Percentiles rank a stretch among this genome's conserved stretches.
phyloP scores from a whole-genome alignment of 2,888 invertebrate genomes.

The Pteria penguin region DNA sequence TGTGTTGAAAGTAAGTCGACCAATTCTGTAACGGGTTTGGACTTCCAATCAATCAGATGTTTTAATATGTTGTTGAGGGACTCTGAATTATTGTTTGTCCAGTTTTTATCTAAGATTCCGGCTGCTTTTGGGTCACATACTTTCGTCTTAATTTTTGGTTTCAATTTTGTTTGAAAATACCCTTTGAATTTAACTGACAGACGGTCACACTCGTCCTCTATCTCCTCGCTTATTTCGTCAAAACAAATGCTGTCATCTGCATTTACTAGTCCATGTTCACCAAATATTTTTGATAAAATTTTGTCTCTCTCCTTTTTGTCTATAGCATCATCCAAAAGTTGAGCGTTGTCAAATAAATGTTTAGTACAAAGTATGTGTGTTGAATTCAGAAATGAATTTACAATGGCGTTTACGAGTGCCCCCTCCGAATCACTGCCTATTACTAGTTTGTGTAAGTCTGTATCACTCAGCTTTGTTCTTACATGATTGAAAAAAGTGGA shows the following conservation, averaged over 20 bases:
- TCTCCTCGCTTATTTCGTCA: background rate
- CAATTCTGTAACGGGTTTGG: background rate
- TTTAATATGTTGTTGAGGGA: background rate
- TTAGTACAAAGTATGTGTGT: slow-evolving; percentile 33
- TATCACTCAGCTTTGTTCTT: background rate
- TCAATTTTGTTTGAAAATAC: background rate
- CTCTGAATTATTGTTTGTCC: background rate
- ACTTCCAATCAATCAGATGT: background rate
- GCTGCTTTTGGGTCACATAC: background rate
- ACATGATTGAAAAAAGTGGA: background rate
- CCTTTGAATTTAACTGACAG: background rate
- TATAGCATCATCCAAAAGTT: slow-evolving; percentile 30
- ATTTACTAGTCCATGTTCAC: slow-evolving; percentile 14
- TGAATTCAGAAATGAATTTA: slow-evolving; percentile 11
- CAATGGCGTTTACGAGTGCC: slow-evolving; percentile 37
- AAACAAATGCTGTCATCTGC: slow-evolving; percentile 27
- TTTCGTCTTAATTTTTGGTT: background rate
- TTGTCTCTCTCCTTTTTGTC: background rate
- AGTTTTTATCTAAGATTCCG: background rate
- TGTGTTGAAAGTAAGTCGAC: background rate
- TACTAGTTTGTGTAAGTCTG: slow-evolving; percentile 6
- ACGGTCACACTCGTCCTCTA: background rate
- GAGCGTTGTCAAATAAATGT: slow-evolving; percentile 36
- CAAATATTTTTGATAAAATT: slow-evolving; percentile 25
- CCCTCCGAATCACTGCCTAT: slow-evolving; percentile 42